Evolutionary conservation across 2,113 vertebrate species (phyloP), one percentile per base, ranked within the genome.

Genomic region (Climacteris rufus): DNA sequence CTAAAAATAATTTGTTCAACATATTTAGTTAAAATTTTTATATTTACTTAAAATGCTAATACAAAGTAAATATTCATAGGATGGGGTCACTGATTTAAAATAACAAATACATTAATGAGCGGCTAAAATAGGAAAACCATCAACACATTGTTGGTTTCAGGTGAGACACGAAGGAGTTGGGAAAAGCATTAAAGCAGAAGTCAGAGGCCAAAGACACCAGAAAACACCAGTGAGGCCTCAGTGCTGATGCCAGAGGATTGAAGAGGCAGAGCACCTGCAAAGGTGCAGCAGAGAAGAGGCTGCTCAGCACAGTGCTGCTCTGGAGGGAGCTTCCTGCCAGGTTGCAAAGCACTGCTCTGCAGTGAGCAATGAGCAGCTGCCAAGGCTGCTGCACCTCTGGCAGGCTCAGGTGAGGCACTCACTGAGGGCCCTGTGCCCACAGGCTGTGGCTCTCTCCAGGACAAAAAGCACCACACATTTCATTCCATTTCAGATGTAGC

Each of bases 101-200:
- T 18, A 71, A 50, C 49, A 40, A 90, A 79, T 22, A 37, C 0
- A 1, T 20, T 60, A 3, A 15, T 12, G 8, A 39, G 11, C 4
- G 71, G 11, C 37, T 83, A 63, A 89, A 86, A 82, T 49, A 40
- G 0, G 3, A 69, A 81, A 77, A 74, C 39, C 1, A n/a, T 30
- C 0, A 0, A 15, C 27, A 44, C 1, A 13, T 14, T 8, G 50
- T 5, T 61, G 72, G 27, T 39, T 45, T 30, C 28, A 61, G 1
- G 60, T 17, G 54, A 25, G 61, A 70, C 39, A 10, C 0, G 57
- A 75, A 89, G 76, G 52, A 88, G 20, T 2, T 47, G 44, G 31
- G n/a, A 53, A 35, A 68, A 37, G 4, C 8, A 0, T n/a, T 52
- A 59, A 49, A 63, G 60, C 30, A 71, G 35, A 44, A 83, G 28